A percentile compares a stretch with the other conserved stretches of the same genome.
Evolutionary conservation across 1,140 invertebrate genomes (phyloP).

Genomic region (Halesus radiatus): DNA sequence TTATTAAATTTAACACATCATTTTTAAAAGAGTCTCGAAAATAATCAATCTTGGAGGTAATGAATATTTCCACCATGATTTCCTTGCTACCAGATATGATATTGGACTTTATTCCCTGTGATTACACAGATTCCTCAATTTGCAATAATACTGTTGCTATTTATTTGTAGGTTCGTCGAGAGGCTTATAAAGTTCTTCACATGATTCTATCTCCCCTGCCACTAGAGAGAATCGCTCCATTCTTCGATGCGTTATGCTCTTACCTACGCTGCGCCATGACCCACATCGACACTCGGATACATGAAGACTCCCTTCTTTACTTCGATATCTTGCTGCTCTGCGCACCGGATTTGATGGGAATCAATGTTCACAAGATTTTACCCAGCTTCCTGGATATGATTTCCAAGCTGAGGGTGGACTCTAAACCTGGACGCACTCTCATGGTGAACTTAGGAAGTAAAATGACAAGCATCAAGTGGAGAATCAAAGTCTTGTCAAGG

Average conservation of each 20-base stretch:
- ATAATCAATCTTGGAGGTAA: too few species aligned
- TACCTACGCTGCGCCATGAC: constrained; percentile 90
- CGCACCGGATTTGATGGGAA: constrained; percentile 73
- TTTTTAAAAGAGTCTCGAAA: too few species aligned
- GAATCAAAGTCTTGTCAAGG: constrained; percentile 79
- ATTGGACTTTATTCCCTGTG: too few species aligned
- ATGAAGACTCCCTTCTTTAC: constrained; percentile 84
- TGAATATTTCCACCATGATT: too few species aligned
- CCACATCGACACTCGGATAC: constrained; percentile 83
- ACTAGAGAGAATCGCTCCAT: constrained; percentile 72
- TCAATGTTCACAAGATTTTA: constrained; percentile 78
- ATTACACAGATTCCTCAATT: not conserved
- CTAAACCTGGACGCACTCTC: constrained; percentile 74
- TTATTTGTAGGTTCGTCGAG: constrained; percentile 73
- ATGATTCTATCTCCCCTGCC: constrained; percentile 73
- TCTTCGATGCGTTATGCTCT: constrained; percentile 81
- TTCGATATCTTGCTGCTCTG: constrained; percentile 79
- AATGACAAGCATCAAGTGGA: constrained; percentile 80
- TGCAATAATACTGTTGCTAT: not conserved
- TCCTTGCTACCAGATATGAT: too few species aligned
- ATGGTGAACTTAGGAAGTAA: constrained; percentile 76
- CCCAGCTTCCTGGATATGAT: constrained; percentile 86
- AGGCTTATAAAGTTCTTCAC: constrained; percentile 78
- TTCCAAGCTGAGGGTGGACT: constrained; percentile 76
- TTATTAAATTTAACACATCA: too few species aligned